Evolutionary conservation across 2,797 vertebrate species (phyloP).

Genomic region (Coranthus polyacanthus): DNA sequence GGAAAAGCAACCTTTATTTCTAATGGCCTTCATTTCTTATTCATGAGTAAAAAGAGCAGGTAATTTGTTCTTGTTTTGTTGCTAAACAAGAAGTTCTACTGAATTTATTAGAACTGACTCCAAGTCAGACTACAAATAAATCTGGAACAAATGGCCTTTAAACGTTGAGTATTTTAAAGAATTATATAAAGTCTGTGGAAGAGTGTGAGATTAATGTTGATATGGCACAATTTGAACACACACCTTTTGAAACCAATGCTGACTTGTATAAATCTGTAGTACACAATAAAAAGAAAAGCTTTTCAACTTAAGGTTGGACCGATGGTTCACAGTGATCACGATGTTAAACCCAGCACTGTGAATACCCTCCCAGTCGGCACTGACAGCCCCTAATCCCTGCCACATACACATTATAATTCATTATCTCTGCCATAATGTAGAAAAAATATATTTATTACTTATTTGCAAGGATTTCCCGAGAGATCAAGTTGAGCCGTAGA

Average conservation of each 20-base stretch:
- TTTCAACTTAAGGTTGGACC: too few species aligned
- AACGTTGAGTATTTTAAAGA: background rate
- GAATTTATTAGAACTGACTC: slow-evolving; percentile 43
- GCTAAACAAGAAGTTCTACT: slow-evolving; percentile 56
- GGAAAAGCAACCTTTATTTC: slow-evolving; percentile 60
- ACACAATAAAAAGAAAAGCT: background rate
- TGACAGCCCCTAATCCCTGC: too few species aligned
- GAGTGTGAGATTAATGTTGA: background rate
- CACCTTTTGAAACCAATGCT: background rate
- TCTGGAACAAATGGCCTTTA: slow-evolving; percentile 28
- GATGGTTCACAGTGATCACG: too few species aligned
- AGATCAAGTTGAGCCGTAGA: too few species aligned
- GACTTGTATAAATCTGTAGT: slow-evolving; percentile 19
- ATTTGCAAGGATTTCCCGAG: too few species aligned
- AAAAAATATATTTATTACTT: too few species aligned
- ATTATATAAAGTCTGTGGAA: slow-evolving; percentile 12
- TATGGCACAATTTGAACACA: background rate
- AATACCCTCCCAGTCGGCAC: too few species aligned
- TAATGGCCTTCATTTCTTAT: slow-evolving; percentile 66
- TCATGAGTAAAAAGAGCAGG: slow-evolving; percentile 64
- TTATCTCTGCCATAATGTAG: too few species aligned
- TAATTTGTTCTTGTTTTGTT: slow-evolving; percentile 65
- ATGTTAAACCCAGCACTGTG: too few species aligned
- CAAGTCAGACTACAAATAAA: slow-evolving; percentile 40
- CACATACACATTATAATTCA: too few species aligned